Base-by-base conservation (phyloP, 2,888 invertebrate genomes). In the Timema cristinae region DNA sequence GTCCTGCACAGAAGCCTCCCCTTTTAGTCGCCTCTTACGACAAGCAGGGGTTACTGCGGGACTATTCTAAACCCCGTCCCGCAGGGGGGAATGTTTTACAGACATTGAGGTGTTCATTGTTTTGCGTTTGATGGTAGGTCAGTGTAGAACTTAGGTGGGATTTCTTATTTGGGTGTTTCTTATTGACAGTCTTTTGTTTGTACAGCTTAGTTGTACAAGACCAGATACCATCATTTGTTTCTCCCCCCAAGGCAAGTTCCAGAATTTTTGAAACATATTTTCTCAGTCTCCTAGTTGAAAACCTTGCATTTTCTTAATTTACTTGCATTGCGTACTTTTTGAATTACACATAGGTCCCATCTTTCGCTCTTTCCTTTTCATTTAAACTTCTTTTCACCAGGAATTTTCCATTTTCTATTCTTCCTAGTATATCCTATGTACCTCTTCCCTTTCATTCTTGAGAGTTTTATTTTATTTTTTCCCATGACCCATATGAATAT, bases 301-400 rank as follows among this genome's bases (percentile, higher is more conserved):
- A 54, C 54, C 54, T 54, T 54, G 54, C 54, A 54, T n/a, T 54
- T 54, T 54, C 54, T 54, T 54, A 54, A 11, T 54, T 54, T 54
- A n/a, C 54, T 54, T 54, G 54, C 54, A 54, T 54, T 54, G 54
- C 54, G 4, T 13, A 54, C 54, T 54, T 13, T 13, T 54, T 11
- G 54, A 54, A 1, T n/a, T 54, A 54, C 54, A 54, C 54, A 54
- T 54, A 13, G 54, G 54, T 54, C 54, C 4, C 54, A 54, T 54
- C 4, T 54, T 54, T n/a, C 54, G 1, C 4, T 54, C 54, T 54
- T 54, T 54, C n/a, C 54, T n/a, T 54, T 54, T 54, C 1, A 54
- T 54, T n/a, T n/a, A 4, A 54, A 54, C 4, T 54, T 54, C 1
- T 54, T 54, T 54, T n/a, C 54, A 54, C 54, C 54, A 54, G 54